Evolutionary conservation across 2,113 vertebrate genomes (phyloP).

Genomic region (Pygoscelis antarcticus): DNA sequence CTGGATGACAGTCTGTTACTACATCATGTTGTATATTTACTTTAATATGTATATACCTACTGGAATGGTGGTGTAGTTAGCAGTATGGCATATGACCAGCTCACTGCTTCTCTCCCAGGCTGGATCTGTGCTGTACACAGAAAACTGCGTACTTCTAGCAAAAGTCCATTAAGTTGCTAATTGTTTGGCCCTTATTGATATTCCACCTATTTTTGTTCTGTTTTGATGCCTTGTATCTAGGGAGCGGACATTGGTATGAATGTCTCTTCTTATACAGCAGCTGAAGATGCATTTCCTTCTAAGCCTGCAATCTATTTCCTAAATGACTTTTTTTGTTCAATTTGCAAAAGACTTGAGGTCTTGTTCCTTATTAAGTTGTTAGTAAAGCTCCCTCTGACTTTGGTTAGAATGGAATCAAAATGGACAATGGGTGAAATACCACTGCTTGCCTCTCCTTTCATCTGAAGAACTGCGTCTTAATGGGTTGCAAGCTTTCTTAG

Average conservation of each 20-base stretch:
- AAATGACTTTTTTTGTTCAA: not conserved
- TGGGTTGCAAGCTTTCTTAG: not conserved
- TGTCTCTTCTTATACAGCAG: not conserved
- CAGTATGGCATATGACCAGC: not conserved
- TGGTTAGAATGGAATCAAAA: not conserved
- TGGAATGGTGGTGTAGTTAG: not conserved
- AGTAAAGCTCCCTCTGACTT: not conserved
- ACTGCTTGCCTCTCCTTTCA: not conserved
- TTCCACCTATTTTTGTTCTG: not conserved
- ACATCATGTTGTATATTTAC: rapidly evolving
- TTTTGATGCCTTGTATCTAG: not conserved
- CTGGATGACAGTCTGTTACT: not conserved
- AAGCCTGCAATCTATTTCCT: not conserved
- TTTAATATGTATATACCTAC: not conserved
- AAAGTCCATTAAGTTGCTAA: not conserved
- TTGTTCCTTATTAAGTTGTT: not conserved
- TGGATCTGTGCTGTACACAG: not conserved
- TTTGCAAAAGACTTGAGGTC: not conserved
- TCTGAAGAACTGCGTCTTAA: not conserved
- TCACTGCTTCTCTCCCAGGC: not conserved
- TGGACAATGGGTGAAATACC: not conserved
- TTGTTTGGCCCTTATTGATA: not conserved
- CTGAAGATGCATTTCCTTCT: not conserved
- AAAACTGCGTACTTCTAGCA: not conserved
- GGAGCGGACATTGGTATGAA: not conserved